A percentile compares a stretch with the other conserved stretches of the same genome.
Conservation (phyloP, 37 sponge, comb jelly and placozoan genomes). For the Aphrocallistes beatrix region DNA sequence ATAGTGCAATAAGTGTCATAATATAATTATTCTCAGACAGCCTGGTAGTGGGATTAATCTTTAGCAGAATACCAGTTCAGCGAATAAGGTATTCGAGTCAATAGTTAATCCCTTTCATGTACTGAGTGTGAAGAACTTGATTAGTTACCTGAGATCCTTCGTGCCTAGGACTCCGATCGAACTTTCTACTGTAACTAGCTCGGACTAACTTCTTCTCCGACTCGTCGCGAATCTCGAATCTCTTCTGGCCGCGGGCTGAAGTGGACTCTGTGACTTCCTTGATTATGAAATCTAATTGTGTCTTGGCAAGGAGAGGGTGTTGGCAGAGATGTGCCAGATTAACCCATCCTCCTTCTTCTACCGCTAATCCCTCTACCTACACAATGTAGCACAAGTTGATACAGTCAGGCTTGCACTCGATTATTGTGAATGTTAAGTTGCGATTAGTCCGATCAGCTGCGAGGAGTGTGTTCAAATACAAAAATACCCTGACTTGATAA, state of each 20-base stretch:
- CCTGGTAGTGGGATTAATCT: not conserved
- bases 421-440: not conserved
- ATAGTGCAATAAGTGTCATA: not conserved
- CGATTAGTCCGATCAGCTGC: too few species aligned
- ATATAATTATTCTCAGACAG: not conserved
- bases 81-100: too few species aligned
- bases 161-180: not conserved
- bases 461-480: too few species aligned
- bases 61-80: not conserved
- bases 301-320: slow-evolving; percentile 8
- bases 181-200: not conserved
- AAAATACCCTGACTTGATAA: too few species aligned
- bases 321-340: not conserved
- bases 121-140: too few species aligned
- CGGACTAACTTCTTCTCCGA: slow-evolving; percentile 2
- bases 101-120: too few species aligned
- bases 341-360: not conserved
- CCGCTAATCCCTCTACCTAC: slow-evolving; percentile 5
- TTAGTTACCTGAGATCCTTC: not conserved
- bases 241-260: not conserved
- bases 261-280: slow-evolving; percentile 8
- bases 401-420: not conserved
- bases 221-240: not conserved
- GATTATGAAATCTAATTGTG: not conserved
- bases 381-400: not conserved